Evolutionary conservation across 2,797 vertebrate genomes (phyloP).

Genomic region (Gallirallus australis): DNA sequence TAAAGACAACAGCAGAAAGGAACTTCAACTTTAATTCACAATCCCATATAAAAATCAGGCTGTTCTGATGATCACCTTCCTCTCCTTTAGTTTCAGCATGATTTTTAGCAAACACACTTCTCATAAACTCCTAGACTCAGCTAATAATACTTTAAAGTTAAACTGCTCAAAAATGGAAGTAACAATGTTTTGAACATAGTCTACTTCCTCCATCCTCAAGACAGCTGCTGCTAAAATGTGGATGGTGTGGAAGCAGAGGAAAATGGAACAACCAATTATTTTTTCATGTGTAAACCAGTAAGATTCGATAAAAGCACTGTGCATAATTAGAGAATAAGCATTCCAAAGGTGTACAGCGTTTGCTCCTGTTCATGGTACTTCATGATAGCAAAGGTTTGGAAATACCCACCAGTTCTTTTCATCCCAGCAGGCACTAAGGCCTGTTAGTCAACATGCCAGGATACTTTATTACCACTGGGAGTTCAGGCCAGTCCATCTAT

Average conservation of each 20-base stretch:
- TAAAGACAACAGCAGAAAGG: neutral
- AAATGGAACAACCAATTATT: neutral
- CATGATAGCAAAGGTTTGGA: neutral
- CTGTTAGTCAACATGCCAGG: conserved; percentile 3
- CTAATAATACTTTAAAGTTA: conserved; percentile 14
- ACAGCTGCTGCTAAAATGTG: neutral
- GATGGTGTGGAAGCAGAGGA: neutral
- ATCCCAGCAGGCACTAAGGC: neutral
- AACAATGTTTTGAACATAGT: neutral
- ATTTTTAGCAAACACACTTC: conserved; percentile 14
- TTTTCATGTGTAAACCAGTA: conserved; percentile 10
- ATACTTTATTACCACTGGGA: conserved; percentile 11
- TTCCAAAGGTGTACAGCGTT: neutral
- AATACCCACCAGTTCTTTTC: neutral
- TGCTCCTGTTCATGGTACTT: neutral
- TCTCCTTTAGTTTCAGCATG: neutral
- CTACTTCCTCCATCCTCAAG: neutral
- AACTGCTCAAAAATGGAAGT: conserved; percentile 10
- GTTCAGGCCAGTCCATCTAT: neutral
- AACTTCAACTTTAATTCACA: neutral
- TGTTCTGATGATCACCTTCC: conserved; percentile 35
- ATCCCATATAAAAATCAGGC: conserved; percentile 1
- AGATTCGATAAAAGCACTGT: neutral
- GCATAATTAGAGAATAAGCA: neutral
- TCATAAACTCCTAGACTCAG: conserved; percentile 2